A percentile compares a stretch with the other conserved stretches of the same genome.
Conservation (phyloP, 2,113 vertebrate species). For the Nyctereutes procyonoides region DNA sequence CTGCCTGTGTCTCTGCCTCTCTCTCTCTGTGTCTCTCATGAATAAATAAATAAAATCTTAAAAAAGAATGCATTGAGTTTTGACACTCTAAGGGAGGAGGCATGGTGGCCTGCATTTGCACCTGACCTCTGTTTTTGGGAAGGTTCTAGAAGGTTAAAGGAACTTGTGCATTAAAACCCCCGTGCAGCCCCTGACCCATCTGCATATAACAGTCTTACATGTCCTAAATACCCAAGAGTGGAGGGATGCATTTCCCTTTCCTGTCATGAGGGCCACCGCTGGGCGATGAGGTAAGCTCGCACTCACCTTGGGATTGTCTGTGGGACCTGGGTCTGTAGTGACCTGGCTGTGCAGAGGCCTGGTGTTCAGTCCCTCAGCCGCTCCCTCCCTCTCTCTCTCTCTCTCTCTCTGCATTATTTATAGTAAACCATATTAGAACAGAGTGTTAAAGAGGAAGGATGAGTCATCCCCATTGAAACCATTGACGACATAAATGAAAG, state of each 20-base stretch:
- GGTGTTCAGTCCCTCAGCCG: not conserved
- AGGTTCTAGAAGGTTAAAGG: not conserved
- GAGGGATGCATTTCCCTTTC: not conserved
- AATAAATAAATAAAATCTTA: no score
- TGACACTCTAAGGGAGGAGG: not conserved
- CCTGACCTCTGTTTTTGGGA: not conserved
- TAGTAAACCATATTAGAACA: constrained; percentile 86
- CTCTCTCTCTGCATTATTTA: constrained; percentile 80
- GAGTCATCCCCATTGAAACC: constrained; percentile 87
- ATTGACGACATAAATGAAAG: constrained; percentile 84
- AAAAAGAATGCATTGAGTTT: not conserved
- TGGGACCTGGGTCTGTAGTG: not conserved
- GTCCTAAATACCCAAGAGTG: not conserved
- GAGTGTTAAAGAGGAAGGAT: constrained; percentile 82
- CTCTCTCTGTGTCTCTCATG: no score
- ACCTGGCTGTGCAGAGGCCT: not conserved
- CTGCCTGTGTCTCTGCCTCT: no score
- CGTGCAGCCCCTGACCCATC: not conserved
- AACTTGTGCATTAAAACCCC: not conserved
- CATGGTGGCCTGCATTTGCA: not conserved
- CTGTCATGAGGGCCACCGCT: not conserved
- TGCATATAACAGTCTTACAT: not conserved
- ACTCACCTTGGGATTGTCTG: not conserved
- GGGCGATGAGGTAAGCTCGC: rapidly evolving
- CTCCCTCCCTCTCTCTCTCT: not conserved